Evolutionary conservation across 2,888 invertebrate genomes (phyloP).

Genomic region (Leucophora obtusa): DNA sequence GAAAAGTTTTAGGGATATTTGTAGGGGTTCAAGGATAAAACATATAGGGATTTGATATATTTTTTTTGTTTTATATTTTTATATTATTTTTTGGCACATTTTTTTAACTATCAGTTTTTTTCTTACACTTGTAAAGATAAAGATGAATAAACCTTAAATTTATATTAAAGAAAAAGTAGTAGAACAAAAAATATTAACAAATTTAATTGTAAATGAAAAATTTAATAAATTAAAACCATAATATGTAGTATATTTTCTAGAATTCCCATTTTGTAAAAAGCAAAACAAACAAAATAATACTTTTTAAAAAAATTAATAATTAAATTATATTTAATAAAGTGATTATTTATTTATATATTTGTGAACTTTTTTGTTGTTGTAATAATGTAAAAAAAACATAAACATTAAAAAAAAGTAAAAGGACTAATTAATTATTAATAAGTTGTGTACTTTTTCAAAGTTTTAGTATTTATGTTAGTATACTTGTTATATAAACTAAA

Average conservation of each 20-base stretch:
- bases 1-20: constrained; percentile 78
- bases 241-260: constrained; percentile 20
- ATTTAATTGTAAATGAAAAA: constrained; percentile 3
- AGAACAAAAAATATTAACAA: constrained; percentile 35
- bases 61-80: constrained; percentile 65
- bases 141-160: constrained; percentile 52
- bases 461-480: background rate
- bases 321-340: constrained; percentile 55
- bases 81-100: constrained; percentile 62
- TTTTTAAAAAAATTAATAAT: constrained; percentile 55
- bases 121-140: constrained; percentile 19
- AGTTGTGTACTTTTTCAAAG: constrained; percentile 12
- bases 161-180: constrained; percentile 51
- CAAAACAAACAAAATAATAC: constrained; percentile 51
- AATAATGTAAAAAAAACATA: constrained; percentile 49
- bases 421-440: constrained; percentile 27
- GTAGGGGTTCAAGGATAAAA: constrained; percentile 72
- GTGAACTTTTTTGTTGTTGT: constrained; percentile 77
- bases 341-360: constrained; percentile 61
- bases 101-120: constrained; percentile 46
- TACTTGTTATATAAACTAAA: constrained; percentile 2
- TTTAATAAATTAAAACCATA: background rate
- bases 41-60: constrained; percentile 59
- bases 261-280: constrained; percentile 57
- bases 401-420: constrained; percentile 38